These are phyloP conservation scores for Ornithorhynchus anatinus DNA, from an alignment of 2,113 vertebrate genomes.

Conservation along the genomic window DNA sequence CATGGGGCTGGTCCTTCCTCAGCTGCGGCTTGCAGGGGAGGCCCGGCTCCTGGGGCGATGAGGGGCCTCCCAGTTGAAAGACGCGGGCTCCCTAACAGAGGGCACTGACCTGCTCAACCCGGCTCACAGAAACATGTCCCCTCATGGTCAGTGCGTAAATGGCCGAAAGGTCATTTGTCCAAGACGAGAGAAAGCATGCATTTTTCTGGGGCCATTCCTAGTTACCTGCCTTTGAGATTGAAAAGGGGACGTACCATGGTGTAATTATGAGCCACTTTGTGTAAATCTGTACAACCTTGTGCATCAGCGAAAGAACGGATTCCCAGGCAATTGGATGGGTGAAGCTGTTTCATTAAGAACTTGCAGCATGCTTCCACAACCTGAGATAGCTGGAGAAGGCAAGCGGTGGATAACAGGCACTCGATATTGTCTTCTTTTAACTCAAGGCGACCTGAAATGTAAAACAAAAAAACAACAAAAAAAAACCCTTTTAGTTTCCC, in stretches of 20 bases:
- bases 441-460: conserved; percentile 86
- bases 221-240: not conserved
- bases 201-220: not conserved
- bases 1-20: too few relatives aligned
- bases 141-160: not conserved
- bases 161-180: not conserved
- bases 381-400: conserved; percentile 92
- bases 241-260: conserved; percentile 86
- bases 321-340: conserved; percentile 97
- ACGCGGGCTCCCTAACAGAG: too few relatives aligned
- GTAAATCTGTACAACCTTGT: conserved; percentile 93
- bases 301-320: conserved; percentile 96
- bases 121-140: too few relatives aligned
- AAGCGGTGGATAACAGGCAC: conserved; percentile 92
- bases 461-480: conserved; percentile 35
- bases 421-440: conserved; percentile 97
- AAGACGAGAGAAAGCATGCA: not conserved
- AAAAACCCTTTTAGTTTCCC: not conserved
- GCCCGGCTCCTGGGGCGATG: too few relatives aligned
- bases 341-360: conserved; percentile 97
- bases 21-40: too few relatives aligned
- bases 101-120: too few relatives aligned
- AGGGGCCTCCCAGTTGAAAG: too few relatives aligned
- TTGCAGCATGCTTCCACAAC: conserved; percentile 96
- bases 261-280: conserved; percentile 94